A percentile compares a stretch with the other conserved stretches of the same genome.
phyloP scores from a whole-genome alignment of 2,888 invertebrate genomes.

The Drosophila sordidapex region DNA sequence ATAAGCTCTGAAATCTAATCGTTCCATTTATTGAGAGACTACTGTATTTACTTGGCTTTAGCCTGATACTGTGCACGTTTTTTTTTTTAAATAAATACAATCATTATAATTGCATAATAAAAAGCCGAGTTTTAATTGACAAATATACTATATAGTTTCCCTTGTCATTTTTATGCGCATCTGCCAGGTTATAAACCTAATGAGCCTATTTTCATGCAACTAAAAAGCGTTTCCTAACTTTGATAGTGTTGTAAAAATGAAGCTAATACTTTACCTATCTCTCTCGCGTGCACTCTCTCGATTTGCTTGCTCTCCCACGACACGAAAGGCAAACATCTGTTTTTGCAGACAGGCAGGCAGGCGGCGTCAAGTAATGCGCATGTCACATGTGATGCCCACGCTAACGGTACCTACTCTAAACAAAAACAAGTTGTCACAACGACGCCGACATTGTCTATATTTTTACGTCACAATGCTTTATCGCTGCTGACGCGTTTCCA shows the following conservation, averaged over 20 bases:
- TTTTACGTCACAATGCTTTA: slow-evolving; percentile 57
- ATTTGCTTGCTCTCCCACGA: slow-evolving; percentile 33
- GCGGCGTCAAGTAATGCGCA: slow-evolving; percentile 58
- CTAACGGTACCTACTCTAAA: slow-evolving; percentile 63
- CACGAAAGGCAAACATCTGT: slow-evolving; percentile 64
- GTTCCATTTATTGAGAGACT: neutral
- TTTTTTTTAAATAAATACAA: neutral
- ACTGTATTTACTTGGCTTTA: neutral
- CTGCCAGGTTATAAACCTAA: slow-evolving; percentile 36
- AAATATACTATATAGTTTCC: neutral
- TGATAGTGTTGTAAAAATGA: slow-evolving; percentile 33
- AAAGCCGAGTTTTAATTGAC: slow-evolving; percentile 7
- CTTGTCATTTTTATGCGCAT: slow-evolving; percentile 27
- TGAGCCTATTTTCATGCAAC: slow-evolving; percentile 33
- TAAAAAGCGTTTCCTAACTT: slow-evolving; percentile 30
- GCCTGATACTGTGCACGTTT: slow-evolving; percentile 5
- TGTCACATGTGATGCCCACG: slow-evolving; percentile 49
- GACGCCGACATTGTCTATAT: slow-evolving; percentile 24
- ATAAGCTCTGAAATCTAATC: neutral
- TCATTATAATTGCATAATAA: slow-evolving; percentile 59
- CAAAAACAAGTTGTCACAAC: slow-evolving; percentile 71
- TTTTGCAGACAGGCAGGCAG: slow-evolving; percentile 42
- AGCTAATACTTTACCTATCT: slow-evolving; percentile 25
- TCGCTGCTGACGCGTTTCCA: slow-evolving; percentile 26
- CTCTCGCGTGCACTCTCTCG: slow-evolving; percentile 4